phyloP scores from a whole-genome alignment of 1,140 invertebrate genomes.

The Magallana ariakensis region DNA sequence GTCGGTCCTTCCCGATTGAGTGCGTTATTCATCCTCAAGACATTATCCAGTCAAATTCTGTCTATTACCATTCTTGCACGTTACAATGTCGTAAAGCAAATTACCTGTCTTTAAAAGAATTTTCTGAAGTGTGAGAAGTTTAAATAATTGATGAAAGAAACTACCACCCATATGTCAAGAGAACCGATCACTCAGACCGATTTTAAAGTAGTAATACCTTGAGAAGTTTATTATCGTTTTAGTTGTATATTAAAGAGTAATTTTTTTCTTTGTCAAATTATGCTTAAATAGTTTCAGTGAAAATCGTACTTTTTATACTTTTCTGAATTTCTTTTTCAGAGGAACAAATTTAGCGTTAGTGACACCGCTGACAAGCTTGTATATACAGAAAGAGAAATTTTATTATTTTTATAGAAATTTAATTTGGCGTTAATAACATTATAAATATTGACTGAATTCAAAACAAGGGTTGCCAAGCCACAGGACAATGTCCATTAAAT shows the following conservation, averaged over 20 bases:
- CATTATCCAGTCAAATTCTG: neutral
- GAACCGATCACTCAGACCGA: neutral
- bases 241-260: neutral
- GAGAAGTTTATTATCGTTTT: conserved; percentile 13
- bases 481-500: neutral
- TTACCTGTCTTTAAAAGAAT: neutral
- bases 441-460: neutral
- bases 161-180: conserved; percentile 24
- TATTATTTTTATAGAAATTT: neutral
- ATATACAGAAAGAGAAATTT: neutral
- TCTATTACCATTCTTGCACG: conserved; percentile 4
- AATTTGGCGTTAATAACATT: neutral
- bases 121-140: conserved; percentile 30
- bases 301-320: neutral
- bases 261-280: neutral
- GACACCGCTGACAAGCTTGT: neutral
- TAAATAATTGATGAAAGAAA: conserved; percentile 26
- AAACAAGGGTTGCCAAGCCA: neutral
- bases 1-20: neutral
- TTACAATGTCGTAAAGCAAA: conserved; percentile 34
- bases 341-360: neutral
- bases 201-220: conserved; percentile 8
- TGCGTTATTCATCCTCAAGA: neutral
- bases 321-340: neutral
- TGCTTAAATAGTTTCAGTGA: neutral